These are phyloP conservation scores for Heterotis niloticus DNA, from an alignment of 2,113 vertebrate species.

Conservation along the genomic window DNA sequence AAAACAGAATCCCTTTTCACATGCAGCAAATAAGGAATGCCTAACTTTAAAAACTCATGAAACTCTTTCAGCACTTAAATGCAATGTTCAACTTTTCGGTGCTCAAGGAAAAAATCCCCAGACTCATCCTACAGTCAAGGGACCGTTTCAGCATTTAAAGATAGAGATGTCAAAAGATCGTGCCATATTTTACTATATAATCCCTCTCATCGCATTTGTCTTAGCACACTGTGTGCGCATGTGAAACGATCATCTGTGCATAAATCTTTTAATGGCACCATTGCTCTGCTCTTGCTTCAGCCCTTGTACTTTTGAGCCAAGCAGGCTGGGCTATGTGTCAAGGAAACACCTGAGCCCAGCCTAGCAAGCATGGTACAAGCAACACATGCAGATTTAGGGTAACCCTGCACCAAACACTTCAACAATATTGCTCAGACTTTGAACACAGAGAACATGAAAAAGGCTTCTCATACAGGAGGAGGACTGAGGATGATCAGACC, in stretches of 20 bases:
- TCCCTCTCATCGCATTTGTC: no score
- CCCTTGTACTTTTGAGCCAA: neutral
- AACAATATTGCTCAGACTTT: neutral
- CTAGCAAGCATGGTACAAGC: neutral
- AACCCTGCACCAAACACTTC: no score
- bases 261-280: no score
- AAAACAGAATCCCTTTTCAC: neutral
- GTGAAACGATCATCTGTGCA: no score
- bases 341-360: neutral
- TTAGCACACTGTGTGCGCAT: no score
- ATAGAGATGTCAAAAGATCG: no score
- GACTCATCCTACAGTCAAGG: neutral
- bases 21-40: neutral
- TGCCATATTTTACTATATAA: no score
- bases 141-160: conserved; percentile 3
- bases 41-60: neutral
- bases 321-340: neutral
- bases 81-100: neutral
- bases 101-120: neutral
- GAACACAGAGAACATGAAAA: no score
- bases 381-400: no score
- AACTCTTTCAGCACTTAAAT: neutral
- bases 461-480: no score
- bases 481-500: no score
- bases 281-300: neutral